A percentile compares a stretch with the other conserved stretches of the same genome.
These are phyloP conservation scores for Sebastes fasciatus DNA, from an alignment of 2,113 vertebrate species.

Conservation along the genomic window DNA sequence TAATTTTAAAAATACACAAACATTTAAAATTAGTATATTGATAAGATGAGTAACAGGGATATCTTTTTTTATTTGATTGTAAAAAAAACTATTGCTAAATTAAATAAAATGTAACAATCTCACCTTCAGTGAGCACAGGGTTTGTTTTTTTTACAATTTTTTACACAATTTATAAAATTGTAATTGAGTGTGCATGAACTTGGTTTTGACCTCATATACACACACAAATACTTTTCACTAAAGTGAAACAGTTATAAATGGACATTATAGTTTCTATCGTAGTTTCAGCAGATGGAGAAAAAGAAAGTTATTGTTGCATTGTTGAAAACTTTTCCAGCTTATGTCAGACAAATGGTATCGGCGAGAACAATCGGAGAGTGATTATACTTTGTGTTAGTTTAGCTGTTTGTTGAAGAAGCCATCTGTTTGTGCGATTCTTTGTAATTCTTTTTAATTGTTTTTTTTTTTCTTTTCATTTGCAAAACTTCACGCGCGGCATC, in stretches of 20 bases:
- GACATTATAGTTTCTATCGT: background rate
- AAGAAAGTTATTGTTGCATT: constrained; percentile 41
- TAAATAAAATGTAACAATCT: background rate
- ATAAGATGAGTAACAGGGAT: background rate
- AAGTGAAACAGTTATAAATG: background rate
- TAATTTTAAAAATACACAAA: background rate
- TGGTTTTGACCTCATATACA: constrained; percentile 16
- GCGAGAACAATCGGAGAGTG: constrained; percentile 59
- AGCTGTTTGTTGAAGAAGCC: constrained; percentile 71
- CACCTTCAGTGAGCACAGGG: background rate
- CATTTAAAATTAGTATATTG: background rate
- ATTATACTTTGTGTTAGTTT: constrained; percentile 67
- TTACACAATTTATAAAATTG: too few relatives aligned
- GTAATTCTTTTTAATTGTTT: constrained; percentile 71
- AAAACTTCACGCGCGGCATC: constrained; percentile 74
- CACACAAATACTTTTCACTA: background rate
- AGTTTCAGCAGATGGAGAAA: constrained; percentile 46
- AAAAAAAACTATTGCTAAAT: background rate
- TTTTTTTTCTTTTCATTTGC: constrained; percentile 72
- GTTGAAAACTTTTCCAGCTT: constrained; percentile 60
- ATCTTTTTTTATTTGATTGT: background rate
- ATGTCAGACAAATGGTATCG: constrained; percentile 57
- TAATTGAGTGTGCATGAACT: background rate
- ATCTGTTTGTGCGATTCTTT: constrained; percentile 80
- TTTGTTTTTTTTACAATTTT: too few relatives aligned